phyloP scores from a whole-genome alignment of 2,888 invertebrate genomes.

The Pharmacophagus antenor region DNA sequence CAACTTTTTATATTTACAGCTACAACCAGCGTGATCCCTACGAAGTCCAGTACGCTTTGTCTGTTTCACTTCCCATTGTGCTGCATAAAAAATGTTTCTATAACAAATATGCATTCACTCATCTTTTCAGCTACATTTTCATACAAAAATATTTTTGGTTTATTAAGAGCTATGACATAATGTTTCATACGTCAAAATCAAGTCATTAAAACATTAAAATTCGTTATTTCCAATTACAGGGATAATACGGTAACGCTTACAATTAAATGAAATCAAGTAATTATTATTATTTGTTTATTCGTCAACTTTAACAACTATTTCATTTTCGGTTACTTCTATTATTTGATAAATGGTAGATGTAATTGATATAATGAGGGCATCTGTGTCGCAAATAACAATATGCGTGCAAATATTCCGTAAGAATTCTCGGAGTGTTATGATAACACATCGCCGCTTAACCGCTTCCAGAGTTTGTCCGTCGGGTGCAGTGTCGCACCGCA shows the following conservation, averaged over 20 bases:
- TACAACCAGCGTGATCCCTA: too few relatives aligned
- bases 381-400: not conserved
- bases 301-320: too few relatives aligned
- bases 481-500: constrained; percentile 17
- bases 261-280: too few relatives aligned
- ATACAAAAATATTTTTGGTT: not conserved
- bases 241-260: not conserved
- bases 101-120: not conserved
- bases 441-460: constrained; percentile 43
- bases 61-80: not conserved
- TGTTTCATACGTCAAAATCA: too few relatives aligned
- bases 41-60: constrained; percentile 5
- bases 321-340: too few relatives aligned
- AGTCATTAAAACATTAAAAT: too few relatives aligned
- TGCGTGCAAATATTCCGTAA: constrained; percentile 44
- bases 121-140: not conserved
- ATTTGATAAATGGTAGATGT: not conserved
- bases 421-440: constrained; percentile 60
- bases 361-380: constrained; percentile 20
- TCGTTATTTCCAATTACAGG: too few relatives aligned
- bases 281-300: too few relatives aligned
- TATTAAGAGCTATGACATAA: too few relatives aligned
- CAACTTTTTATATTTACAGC: not conserved
- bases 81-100: not conserved
- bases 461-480: constrained; percentile 2